Base-by-base conservation (phyloP, 2,888 invertebrate species). In the Plebejus argus region DNA sequence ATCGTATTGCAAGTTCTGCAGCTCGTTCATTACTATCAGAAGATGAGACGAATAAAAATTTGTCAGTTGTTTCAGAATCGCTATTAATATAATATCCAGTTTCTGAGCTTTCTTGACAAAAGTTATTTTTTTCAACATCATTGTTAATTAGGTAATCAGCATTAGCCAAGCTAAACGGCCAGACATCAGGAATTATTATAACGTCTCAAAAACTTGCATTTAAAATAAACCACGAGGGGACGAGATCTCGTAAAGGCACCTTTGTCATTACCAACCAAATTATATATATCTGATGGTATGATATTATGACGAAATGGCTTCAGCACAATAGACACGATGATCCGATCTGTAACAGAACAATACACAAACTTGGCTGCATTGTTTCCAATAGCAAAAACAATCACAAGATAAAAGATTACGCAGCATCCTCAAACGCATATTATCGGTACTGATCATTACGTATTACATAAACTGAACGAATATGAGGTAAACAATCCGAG, bases 351-450 rank as follows among this genome's bases (percentile, higher is more conserved):
- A 53, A 28, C 74, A 74, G 74, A 74, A 74, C 74, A 74, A 74
- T 28, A 45, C 49, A 49, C 72, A 72, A 72, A 72, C 72, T 23
- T 72, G 15, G 23, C 49, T 45, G 72, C 72, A 72, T 72, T 72
- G 72, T 72, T 72, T 49, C 39, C n/a, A 71, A 71, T 71, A 39
- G 71, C 35, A 71, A 71, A 71, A 71, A 71, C 71, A 35, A 71
- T 71, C 71, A 39, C 10, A 71, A 71, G 71, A 71, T 71, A 71
- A 71, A 20, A 71, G 35, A 71, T 71, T 71, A 71, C 71, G 39
- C 71, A 39, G 71, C 39, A 39, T 39, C 71, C n/a, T 66, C 66
- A 66, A 6, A n/a, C 71, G 35, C 20, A n/a, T 35, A 70, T 70
- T 35, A 70, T 70, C 39, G 39, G 12, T 28, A 33, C 28, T 28